Base-by-base conservation (phyloP, 2,888 invertebrate species). In the Volucella inflata region DNA sequence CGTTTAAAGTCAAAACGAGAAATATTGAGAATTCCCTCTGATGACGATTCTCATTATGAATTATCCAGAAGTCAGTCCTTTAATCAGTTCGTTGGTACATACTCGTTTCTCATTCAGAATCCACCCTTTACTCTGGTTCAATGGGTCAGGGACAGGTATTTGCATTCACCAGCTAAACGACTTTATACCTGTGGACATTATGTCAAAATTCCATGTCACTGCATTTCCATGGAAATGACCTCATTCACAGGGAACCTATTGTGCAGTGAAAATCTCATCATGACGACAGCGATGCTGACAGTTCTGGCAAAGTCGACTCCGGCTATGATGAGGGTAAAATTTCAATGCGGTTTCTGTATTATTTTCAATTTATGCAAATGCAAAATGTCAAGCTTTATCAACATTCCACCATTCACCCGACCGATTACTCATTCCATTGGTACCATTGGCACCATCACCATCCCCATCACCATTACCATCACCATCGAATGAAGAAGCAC, bases 321-420 rank as follows among this genome's bases (percentile, higher is more conserved):
- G 30, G 55, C 55, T 59, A 60, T 70, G 80, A 77, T 79, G 74
- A 79, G 30, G 48, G 65, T 42, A 65, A 72, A 75, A 79, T 59
- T 75, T 70, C 83, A 64, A 46, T 48, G 59, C 57, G 57, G 21
- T 30, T 79, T 21, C 64, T 59, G 64, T 79, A 75, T 62, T 71
- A 81, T 76, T 76, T 85, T 67, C 76, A 81, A 81, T 81, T 81
- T 85, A 85, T 85, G 85, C 72, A 81, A 85, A 85, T 85, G 85
- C 72, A 76, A 84, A 30, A 76, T 57, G 71, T 62, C 76, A 80
- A 76, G 75, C 84, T 71, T 60, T 85, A 68, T 72, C 62, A 72
- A 72, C 81, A 64, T 81, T 57, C 68, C 67, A 40, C 70, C 60
- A 53, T 70, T 30, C 30, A 30, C 6, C 30, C 30, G 30, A 0